phyloP scores from a whole-genome alignment of 2,888 invertebrate species.

The Drosophila fungiperda region DNA sequence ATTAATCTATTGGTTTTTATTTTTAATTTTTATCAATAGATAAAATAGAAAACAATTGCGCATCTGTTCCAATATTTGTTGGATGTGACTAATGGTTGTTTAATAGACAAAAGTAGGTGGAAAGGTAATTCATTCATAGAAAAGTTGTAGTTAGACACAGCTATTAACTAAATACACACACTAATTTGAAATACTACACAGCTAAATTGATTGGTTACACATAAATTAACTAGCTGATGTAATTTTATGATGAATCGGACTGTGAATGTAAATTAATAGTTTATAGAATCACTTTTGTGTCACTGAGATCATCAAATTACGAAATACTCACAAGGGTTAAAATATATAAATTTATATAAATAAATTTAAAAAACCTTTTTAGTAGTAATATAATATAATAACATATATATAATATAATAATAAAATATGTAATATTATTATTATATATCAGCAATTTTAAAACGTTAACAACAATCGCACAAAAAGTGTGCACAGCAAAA shows the following conservation, averaged over 20 bases:
- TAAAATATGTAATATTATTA: not conserved
- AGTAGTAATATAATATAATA: not conserved
- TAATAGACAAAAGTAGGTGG: not conserved
- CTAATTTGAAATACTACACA: not conserved
- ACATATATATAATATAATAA: not conserved
- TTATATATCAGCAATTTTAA: not conserved
- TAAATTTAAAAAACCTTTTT: not conserved
- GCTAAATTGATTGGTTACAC: slow-evolving; percentile 3
- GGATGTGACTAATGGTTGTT: not conserved
- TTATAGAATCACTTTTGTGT: not conserved
- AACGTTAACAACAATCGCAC: not conserved
- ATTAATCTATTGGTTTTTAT: not conserved
- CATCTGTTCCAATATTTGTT: slow-evolving; percentile 15
- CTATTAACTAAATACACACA: not conserved
- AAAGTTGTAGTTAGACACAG: not conserved
- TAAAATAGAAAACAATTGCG: slow-evolving; percentile 3
- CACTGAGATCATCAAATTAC: not conserved
- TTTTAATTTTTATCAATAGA: slow-evolving; percentile 14
- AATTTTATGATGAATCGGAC: not conserved
- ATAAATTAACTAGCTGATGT: not conserved
- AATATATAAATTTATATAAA: not conserved
- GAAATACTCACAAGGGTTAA: not conserved
- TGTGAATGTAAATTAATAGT: not conserved
- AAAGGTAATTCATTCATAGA: slow-evolving; percentile 4
- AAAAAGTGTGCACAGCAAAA: not conserved